A percentile compares a stretch with the other conserved stretches of the same genome.
Evolutionary conservation across 2,888 invertebrate species (phyloP).

Genomic region (Lithodes maja): DNA sequence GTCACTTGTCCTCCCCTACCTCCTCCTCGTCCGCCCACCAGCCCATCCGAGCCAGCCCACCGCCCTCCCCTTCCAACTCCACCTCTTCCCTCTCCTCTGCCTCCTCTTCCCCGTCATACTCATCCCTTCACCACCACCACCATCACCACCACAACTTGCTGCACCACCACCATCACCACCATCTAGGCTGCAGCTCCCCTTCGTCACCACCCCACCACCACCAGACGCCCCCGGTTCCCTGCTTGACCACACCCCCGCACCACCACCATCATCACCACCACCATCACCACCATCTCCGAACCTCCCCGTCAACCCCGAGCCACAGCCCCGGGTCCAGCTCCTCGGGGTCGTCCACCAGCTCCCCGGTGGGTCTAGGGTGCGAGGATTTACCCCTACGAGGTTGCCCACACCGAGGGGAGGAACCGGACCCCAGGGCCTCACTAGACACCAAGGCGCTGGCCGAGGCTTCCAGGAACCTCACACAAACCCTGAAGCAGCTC

Average conservation of each 20-base stretch:
- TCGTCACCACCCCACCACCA: conserved; percentile 54
- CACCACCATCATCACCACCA: conserved; percentile 64
- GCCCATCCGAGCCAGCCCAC: conserved; percentile 8
- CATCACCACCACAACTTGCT: conserved; percentile 50
- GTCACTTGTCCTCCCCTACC: conserved; percentile 31
- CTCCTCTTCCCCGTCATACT: conserved; percentile 73
- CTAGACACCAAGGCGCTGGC: conserved; percentile 85
- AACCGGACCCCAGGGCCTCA: conserved; percentile 66
- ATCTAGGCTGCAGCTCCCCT: conserved; percentile 36
- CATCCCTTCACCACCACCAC: conserved; percentile 39
- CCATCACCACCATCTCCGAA: conserved; percentile 61
- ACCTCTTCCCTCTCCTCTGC: conserved; percentile 43
- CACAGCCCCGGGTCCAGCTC: conserved; percentile 62
- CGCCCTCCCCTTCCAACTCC: conserved; percentile 31
- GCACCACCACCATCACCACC: conserved; percentile 60
- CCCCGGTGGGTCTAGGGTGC: conserved; percentile 64
- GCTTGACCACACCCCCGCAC: conserved; percentile 60
- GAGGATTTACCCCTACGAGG: conserved; percentile 72
- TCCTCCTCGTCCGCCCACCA: conserved; percentile 37
- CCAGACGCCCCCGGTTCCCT: conserved; percentile 47
- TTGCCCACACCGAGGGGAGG: conserved; percentile 71
- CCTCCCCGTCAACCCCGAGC: conserved; percentile 52
- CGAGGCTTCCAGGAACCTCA: conserved; percentile 93
- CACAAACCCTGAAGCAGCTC: conserved; percentile 91
- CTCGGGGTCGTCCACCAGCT: conserved; percentile 64